Conservation (phyloP, 2,888 invertebrate genomes). For the Philopedon plagiatum region DNA sequence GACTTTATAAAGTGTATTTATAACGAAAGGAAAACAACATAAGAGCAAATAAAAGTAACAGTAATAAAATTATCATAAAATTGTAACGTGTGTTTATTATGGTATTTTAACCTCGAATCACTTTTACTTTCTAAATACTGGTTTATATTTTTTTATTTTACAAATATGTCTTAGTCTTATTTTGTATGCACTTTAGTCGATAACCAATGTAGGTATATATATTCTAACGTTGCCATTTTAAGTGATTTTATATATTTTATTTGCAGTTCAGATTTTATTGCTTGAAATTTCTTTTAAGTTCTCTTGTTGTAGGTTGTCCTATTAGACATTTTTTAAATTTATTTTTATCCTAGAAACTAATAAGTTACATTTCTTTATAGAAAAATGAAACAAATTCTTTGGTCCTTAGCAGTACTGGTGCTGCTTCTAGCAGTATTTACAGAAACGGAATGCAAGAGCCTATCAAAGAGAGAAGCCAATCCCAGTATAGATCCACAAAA, state of each 20-base stretch:
- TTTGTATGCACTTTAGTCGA: constrained; percentile 29
- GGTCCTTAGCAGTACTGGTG: constrained; percentile 57
- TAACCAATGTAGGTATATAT: no score
- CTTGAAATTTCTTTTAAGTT: background rate
- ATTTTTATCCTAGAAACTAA: no score
- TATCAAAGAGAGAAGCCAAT: constrained; percentile 61
- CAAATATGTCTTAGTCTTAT: constrained; percentile 5
- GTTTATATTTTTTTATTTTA: constrained; percentile 34
- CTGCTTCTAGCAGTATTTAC: constrained; percentile 59
- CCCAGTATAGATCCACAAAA: constrained; percentile 40
- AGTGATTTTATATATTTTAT: background rate
- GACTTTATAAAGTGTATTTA: no score
- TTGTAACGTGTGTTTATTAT: constrained; percentile 13
- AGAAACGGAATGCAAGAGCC: constrained; percentile 59
- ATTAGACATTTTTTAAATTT: no score
- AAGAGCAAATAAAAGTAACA: constrained; percentile 1
- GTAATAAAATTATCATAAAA: constrained; percentile 18
- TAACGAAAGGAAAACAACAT: background rate
- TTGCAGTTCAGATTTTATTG: background rate
- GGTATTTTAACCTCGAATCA: constrained; percentile 42
- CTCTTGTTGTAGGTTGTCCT: no score
- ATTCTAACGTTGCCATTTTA: no score
- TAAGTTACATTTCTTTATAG: constrained; percentile 56
- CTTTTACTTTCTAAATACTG: constrained; percentile 50
- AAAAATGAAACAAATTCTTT: constrained; percentile 63